Base-by-base conservation (phyloP, 2,113 vertebrate genomes). In the Tetrao urogallus region DNA sequence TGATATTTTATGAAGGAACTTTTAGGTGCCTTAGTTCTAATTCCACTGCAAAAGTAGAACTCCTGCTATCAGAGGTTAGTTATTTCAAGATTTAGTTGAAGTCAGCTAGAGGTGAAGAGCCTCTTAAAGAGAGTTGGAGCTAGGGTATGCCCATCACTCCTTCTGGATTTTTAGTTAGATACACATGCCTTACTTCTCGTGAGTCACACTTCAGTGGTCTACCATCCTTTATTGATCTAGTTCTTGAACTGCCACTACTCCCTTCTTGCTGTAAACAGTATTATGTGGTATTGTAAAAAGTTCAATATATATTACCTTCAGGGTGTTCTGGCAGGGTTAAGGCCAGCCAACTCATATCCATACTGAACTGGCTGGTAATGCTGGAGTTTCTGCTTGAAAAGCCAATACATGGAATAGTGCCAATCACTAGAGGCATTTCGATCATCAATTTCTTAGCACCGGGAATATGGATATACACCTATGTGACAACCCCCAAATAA, bases 401-500 rank as follows among this genome's bases (percentile, higher is more conserved):
- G 71, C 97, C 97, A 64, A 94, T 97, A 66, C 97, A 98, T 5
- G 98, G 98, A 81, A 98, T 96, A 15, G 98, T 98, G 91, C 98
- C 98, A 54, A 98, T 98, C 85, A 99, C 98, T 40, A 99, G 78
- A 27, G 98, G 98, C 95, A 98, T 96, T 97, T 98, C 98, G 43
- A 98, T 97, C 97, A 97, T 97, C 95, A 98, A 34, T 36, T 98
- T 98, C 92, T 98, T 98, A 97, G 98, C 98, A 97, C 98, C 98
- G 84, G 98, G 98, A 96, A 98, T 98, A 94, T 98, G 98, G 95
- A 98, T 97, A 77, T 98, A 98, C 5, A 99, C 98, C 98, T 99
- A 73, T 18, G n/a, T 7, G 70, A 70, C 85, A 83, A 27, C 20
- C 82, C 89, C 85, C 89, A 83, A 87, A 96, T 28, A 57, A 50